Percentiles rank a stretch among this genome's conserved stretches.
These are phyloP conservation scores for Holotrichia oblita DNA, from an alignment of 1,140 invertebrate genomes.

Conservation along the genomic window DNA sequence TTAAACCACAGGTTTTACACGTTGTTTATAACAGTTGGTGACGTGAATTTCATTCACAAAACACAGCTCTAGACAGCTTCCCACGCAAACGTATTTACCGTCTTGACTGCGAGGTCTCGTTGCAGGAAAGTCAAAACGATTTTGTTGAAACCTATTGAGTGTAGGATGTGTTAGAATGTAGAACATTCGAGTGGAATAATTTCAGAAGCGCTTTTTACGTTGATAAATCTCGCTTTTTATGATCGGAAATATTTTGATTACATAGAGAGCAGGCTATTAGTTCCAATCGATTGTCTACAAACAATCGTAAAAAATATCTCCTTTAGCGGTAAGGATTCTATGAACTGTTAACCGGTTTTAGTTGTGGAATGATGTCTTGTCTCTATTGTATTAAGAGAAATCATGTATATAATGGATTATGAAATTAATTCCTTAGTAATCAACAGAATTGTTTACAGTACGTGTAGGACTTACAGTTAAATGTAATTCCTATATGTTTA, in stretches of 20 bases:
- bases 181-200: slow-evolving; percentile 11
- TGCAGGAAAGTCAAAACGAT: too few species aligned
- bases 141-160: slow-evolving; percentile 17
- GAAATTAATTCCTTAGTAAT: not conserved
- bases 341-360: slow-evolving; percentile 19
- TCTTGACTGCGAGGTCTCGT: not conserved
- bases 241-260: slow-evolving; percentile 26
- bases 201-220: slow-evolving; percentile 1
- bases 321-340: slow-evolving; percentile 24
- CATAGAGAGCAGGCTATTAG: slow-evolving; percentile 21
- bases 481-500: too few species aligned
- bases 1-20: slow-evolving; percentile 15
- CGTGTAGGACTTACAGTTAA: too few species aligned
- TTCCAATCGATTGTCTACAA: slow-evolving; percentile 24
- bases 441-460: not conserved
- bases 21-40: slow-evolving; percentile 16
- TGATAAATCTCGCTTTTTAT: slow-evolving; percentile 27
- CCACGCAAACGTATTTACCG: not conserved
- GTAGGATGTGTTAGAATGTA: slow-evolving; percentile 27
- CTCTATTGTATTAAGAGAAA: slow-evolving; percentile 25
- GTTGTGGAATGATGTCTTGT: not conserved
- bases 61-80: slow-evolving; percentile 6
- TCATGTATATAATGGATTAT: slow-evolving; percentile 1
- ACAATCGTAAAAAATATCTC: slow-evolving; percentile 33
- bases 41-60: slow-evolving; percentile 33